These are phyloP conservation scores for Prinia subflava DNA, from an alignment of 2,113 vertebrate genomes.

Conservation along the genomic window DNA sequence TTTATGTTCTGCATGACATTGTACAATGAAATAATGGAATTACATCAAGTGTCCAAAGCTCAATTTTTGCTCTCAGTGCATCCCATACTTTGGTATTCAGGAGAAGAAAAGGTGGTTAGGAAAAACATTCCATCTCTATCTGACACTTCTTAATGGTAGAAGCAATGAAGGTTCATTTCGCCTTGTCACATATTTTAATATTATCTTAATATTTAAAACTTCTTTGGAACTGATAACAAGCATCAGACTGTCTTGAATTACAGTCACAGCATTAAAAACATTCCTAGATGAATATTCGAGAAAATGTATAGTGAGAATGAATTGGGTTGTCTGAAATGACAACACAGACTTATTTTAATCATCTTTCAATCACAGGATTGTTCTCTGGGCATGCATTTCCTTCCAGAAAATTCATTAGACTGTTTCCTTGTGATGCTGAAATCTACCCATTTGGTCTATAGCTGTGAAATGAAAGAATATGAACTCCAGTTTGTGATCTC, in stretches of 20 bases:
- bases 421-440: neutral
- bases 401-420: neutral
- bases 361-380: neutral
- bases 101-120: neutral
- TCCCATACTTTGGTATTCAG: neutral
- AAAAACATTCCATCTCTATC: neutral
- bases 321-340: neutral
- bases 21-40: neutral
- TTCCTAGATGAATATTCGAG: neutral
- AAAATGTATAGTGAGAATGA: neutral
- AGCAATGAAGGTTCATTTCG: neutral
- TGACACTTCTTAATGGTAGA: neutral
- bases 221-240: neutral
- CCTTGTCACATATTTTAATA: neutral
- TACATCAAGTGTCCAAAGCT: neutral
- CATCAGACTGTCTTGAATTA: neutral
- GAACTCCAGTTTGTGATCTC: neutral
- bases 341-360: neutral
- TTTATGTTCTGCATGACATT: neutral
- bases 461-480: neutral
- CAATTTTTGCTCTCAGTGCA: neutral
- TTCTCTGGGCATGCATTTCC: neutral
- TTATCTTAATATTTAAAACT: neutral
- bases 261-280: neutral
- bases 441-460: neutral